Base-by-base conservation (phyloP, 2,888 invertebrate genomes). In the Boloria euphrosyne region DNA sequence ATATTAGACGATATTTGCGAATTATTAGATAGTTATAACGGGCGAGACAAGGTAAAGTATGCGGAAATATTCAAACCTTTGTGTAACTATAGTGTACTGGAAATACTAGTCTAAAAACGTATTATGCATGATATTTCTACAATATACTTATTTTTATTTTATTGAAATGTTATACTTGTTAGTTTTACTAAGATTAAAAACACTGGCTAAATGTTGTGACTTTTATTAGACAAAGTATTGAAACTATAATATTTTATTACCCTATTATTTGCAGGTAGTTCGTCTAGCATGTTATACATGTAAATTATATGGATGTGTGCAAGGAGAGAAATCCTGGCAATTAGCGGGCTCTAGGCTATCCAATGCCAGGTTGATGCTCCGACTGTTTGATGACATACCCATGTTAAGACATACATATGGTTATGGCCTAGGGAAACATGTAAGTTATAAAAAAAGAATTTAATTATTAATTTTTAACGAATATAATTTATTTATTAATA, bases 371-470 rank as follows among this genome's bases (percentile, higher is more conserved):
- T 94, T 96, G 67, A 95, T 97, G 71, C 87, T 97, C 66, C 93
- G 98, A 47, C 93, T 98, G 47, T 94, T 98, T 75, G 97, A 97
- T 87, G 97, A 97, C 78, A 92, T 97, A 70, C 96, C 97, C 0
- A 96, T 96, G 94, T 90, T 97, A 65, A 93, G 95, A 75, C 94
- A 94, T 78, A 95, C 95, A 51, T 84, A 96, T 53, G 93, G 93
- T 69, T 97, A 97, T 89, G 96, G 96, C 10, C 88, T 95, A 72
- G 97, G 97, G 3, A 86, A 73, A 81, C 87, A 92, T 86, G 90
- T 93, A 76, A 86, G 91, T 86, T 38, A 47, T 7, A 13, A 38
- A 31, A 16, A 4, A 57, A 51, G 5, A 43, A 54, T 14, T 50
- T 14, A 46, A 43, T 46, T 59, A 44, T 47, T 53, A 49, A 44